phyloP scores from a whole-genome alignment of 2,888 invertebrate genomes.

The Steinernema hermaphroditum region DNA sequence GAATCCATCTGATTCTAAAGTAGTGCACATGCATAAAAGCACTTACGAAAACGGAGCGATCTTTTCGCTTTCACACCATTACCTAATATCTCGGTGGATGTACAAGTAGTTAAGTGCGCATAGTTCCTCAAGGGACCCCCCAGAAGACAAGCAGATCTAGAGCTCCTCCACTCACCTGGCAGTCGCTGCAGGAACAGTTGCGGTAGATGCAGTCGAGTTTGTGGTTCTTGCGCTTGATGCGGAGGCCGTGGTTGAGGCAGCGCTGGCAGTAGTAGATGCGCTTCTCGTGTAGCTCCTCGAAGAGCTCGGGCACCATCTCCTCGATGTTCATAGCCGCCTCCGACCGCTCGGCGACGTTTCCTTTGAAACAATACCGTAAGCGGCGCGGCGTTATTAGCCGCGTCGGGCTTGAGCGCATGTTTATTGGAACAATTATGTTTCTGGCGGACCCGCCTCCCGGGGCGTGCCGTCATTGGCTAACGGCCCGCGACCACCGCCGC shows the following conservation, averaged over 20 bases:
- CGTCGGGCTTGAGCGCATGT: conserved; percentile 20
- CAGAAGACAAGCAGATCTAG: too few relatives aligned
- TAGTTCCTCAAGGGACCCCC: too few relatives aligned
- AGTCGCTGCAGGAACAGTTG: conserved; percentile 51
- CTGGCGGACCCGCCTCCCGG: conserved; percentile 7
- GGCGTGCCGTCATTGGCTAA: conserved; percentile 8
- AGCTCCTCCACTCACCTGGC: neutral
- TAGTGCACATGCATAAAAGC: too few relatives aligned
- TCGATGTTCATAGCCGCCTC: conserved; percentile 56
- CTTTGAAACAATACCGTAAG: conserved; percentile 31
- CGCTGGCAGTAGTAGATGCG: conserved; percentile 64
- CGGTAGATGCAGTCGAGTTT: conserved; percentile 59
- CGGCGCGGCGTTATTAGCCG: conserved; percentile 28
- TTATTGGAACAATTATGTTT: conserved; percentile 31
- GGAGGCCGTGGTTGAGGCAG: conserved; percentile 60
- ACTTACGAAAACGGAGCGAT: too few relatives aligned
- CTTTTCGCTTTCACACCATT: too few relatives aligned
- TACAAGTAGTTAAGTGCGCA: too few relatives aligned
- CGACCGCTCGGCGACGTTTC: conserved; percentile 19
- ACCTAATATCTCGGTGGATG: too few relatives aligned
- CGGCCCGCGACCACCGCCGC: conserved; percentile 28
- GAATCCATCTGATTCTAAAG: too few relatives aligned
- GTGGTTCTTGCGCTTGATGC: conserved; percentile 61
- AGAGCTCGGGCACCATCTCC: conserved; percentile 55
- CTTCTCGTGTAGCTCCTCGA: conserved; percentile 41